These are phyloP conservation scores for Camptogramma bilineatum DNA, from an alignment of 2,888 invertebrate genomes.

Conservation along the genomic window DNA sequence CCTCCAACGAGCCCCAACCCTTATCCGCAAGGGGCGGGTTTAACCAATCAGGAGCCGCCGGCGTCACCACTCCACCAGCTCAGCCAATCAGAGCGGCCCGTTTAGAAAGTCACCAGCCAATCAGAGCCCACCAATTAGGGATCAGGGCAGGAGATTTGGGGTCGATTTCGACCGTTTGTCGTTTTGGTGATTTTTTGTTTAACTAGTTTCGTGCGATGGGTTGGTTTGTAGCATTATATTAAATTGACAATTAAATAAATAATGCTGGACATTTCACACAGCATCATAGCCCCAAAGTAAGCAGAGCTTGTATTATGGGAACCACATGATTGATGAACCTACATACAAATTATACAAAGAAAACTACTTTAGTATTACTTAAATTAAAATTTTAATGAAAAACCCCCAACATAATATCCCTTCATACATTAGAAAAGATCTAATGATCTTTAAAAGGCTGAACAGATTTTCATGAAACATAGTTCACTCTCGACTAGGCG, in stretches of 20 bases:
- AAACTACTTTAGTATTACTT: no score
- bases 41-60: conserved; percentile 52
- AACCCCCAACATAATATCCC: no score
- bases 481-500: not conserved
- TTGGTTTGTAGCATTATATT: not conserved
- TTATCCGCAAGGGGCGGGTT: conserved; percentile 67
- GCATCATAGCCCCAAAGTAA: no score
- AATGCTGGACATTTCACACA: no score
- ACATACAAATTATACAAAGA: no score
- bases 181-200: conserved; percentile 47
- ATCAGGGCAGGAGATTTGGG: conserved; percentile 77
- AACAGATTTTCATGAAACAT: no score
- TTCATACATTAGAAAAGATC: no score
- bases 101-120: conserved; percentile 67
- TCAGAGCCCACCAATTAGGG: conserved; percentile 68
- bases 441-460: no score
- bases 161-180: conserved; percentile 72
- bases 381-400: no score
- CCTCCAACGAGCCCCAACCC: conserved; percentile 55
- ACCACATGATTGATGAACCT: no score
- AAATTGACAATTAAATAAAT: not conserved
- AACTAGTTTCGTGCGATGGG: conserved; percentile 2
- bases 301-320: no score
- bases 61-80: conserved; percentile 27
- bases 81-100: conserved; percentile 58